Conservation (phyloP, 2,113 vertebrate species). For the Amphiprion percula region DNA sequence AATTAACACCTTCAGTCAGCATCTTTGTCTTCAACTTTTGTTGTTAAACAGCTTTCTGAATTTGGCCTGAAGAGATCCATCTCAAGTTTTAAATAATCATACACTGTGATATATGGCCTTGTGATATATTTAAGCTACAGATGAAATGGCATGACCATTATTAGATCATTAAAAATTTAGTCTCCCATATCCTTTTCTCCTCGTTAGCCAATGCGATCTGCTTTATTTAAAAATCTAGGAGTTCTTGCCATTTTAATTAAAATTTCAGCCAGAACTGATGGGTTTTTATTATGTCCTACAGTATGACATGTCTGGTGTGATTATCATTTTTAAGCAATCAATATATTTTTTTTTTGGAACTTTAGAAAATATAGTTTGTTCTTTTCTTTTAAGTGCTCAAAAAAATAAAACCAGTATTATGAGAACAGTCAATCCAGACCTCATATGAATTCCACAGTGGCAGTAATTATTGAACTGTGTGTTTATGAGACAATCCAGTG, state of each 20-base stretch:
- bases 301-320: not conserved
- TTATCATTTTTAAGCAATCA: not conserved
- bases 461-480: slow-evolving; percentile 5
- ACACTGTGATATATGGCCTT: slow-evolving; percentile 9
- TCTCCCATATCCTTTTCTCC: not conserved
- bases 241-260: slow-evolving; percentile 14
- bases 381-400: not conserved
- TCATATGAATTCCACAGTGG: slow-evolving; percentile 1
- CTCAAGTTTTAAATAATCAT: slow-evolving; percentile 40
- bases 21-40: not conserved
- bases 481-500: slow-evolving; percentile 34
- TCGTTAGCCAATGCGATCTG: slow-evolving; percentile 3
- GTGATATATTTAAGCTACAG: slow-evolving; percentile 31
- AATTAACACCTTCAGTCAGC: not conserved
- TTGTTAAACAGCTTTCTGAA: not conserved
- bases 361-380: not conserved
- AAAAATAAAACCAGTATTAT: not conserved
- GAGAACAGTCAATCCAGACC: not conserved
- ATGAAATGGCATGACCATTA: slow-evolving; percentile 50
- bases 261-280: not conserved
- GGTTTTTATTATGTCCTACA: not conserved
- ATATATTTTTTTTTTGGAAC: not conserved
- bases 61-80: slow-evolving; percentile 21
- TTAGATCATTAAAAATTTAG: slow-evolving; percentile 57
- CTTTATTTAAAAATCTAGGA: slow-evolving; percentile 14